These are phyloP conservation scores for Drosophila nebulosa DNA, from an alignment of 1,140 invertebrate species.

Conservation along the genomic window DNA sequence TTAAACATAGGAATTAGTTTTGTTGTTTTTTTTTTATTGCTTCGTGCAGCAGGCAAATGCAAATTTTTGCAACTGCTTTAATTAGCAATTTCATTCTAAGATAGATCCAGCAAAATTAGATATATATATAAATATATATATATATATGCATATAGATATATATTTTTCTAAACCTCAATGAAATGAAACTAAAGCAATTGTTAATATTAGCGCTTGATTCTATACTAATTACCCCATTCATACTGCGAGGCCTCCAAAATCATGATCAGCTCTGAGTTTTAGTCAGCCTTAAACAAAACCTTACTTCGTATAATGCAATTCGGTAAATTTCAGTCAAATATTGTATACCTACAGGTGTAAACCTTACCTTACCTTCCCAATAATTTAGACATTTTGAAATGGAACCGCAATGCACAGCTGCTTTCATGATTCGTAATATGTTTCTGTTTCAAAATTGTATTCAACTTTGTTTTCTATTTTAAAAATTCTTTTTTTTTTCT, in stretches of 20 bases:
- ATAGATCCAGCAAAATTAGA: conserved; percentile 19
- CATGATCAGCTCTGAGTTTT: not conserved
- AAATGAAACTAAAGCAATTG: not conserved
- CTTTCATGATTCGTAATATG: not conserved
- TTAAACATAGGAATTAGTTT: conserved; percentile 57
- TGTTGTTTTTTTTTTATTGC: conserved; percentile 72
- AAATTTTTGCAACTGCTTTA: conserved; percentile 5
- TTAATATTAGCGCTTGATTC: not conserved
- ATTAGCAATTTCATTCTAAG: not conserved
- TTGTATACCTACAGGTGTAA: not conserved
- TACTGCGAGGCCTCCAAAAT: not conserved
- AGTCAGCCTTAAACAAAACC: not conserved
- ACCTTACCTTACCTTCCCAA: not conserved
- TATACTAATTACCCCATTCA: not conserved
- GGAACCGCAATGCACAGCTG: not conserved
- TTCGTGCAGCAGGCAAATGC: conserved; percentile 34
- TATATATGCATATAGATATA: conserved; percentile 23
- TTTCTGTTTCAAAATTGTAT: not conserved
- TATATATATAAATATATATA: conserved; percentile 37
- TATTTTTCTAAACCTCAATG: conserved; percentile 8
- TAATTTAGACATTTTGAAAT: not conserved
- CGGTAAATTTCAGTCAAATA: not conserved
- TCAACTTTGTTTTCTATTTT: conserved; percentile 22
- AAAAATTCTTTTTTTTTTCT: conserved; percentile 26
- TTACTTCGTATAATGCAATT: not conserved